phyloP scores from a whole-genome alignment of 2,113 vertebrate species.

The Sakesphorus luctuosus region DNA sequence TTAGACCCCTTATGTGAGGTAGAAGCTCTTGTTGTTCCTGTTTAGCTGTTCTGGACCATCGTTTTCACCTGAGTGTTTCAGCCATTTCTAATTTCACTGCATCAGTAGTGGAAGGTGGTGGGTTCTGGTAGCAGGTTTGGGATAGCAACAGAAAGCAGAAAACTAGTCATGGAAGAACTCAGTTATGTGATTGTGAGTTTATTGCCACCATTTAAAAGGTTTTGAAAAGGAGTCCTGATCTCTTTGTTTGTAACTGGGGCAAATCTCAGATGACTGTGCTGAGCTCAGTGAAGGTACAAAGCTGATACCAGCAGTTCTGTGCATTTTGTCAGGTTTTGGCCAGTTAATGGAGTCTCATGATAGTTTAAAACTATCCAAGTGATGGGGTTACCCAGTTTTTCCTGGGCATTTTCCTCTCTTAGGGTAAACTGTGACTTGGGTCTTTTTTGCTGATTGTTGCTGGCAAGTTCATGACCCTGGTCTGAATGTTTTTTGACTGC shows the following conservation, averaged over 20 bases:
- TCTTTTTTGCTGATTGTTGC: background rate
- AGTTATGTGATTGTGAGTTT: background rate
- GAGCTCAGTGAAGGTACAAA: background rate
- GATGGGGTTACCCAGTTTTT: background rate
- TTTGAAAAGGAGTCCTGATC: background rate
- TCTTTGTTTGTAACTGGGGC: background rate
- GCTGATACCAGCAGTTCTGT: background rate
- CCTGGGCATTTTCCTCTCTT: background rate
- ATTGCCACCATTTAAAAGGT: background rate
- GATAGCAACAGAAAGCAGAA: background rate
- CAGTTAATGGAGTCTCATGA: background rate
- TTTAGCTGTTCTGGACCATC: background rate
- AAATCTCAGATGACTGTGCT: background rate
- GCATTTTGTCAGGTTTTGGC: background rate
- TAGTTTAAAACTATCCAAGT: background rate
- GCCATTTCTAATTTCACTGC: background rate
- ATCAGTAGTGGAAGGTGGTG: background rate
- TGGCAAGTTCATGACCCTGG: background rate
- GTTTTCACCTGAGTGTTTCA: background rate
- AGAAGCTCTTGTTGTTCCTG: background rate
- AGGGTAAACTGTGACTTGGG: background rate
- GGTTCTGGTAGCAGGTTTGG: background rate
- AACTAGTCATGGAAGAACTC: background rate
- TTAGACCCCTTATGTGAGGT: background rate
- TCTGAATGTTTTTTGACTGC: background rate